Conservation (phyloP, 2,113 vertebrate species). For the Osmerus mordax region DNA sequence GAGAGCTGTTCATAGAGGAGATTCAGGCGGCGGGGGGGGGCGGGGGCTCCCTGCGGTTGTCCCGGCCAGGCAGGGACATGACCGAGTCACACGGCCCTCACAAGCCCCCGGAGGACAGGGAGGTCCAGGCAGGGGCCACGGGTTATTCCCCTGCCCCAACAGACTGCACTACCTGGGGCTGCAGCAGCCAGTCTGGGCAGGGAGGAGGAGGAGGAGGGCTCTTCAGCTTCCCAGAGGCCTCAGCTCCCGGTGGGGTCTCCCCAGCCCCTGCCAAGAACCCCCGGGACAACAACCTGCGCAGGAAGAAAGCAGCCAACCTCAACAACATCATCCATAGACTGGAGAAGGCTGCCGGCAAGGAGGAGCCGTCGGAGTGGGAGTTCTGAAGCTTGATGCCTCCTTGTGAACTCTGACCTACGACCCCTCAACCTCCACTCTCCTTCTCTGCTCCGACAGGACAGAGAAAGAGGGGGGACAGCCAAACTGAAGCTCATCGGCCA, state of each 20-base stretch:
- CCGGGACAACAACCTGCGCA: conserved; percentile 82
- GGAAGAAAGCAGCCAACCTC: conserved; percentile 90
- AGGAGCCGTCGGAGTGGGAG: conserved; percentile 88
- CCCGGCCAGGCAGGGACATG: conserved; percentile 78
- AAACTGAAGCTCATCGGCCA: conserved; percentile 74
- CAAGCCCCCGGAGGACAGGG: conserved; percentile 66
- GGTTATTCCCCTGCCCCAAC: conserved; percentile 76
- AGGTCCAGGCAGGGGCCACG: conserved; percentile 75
- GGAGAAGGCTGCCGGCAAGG: conserved; percentile 86
- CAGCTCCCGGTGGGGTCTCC: conserved; percentile 40
- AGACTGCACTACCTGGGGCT: conserved; percentile 80
- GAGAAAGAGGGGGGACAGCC: conserved; percentile 65
- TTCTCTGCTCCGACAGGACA: conserved; percentile 48
- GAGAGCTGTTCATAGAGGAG: conserved; percentile 88
- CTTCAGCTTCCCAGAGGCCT: conserved; percentile 75
- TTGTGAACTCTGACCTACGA: conserved; percentile 57
- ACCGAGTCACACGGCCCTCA: conserved; percentile 77
- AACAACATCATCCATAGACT: conserved; percentile 92
- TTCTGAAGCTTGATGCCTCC: conserved; percentile 82
- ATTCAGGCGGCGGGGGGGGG: conserved; percentile 82
- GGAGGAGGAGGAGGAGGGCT: conserved; percentile 67
- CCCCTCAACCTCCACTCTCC: conserved; percentile 63
- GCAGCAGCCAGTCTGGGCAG: conserved; percentile 79
- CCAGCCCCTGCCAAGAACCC: conserved; percentile 69
- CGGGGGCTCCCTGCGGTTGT: conserved; percentile 75